Evolutionary conservation across 2,113 vertebrate species (phyloP).

Genomic region (Poecilia latipinna): DNA sequence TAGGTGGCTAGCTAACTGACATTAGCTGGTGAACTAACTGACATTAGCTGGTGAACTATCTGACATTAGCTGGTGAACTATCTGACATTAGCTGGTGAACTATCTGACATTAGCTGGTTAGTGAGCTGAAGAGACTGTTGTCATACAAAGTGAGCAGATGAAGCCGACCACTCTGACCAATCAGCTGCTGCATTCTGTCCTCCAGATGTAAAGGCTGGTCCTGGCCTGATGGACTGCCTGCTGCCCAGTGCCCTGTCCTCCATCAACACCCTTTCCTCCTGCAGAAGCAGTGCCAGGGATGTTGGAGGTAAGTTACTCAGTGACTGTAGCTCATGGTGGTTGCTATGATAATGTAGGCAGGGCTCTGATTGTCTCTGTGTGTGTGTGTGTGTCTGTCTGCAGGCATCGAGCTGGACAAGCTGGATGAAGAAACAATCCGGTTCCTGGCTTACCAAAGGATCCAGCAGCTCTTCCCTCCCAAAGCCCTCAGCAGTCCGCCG

Average conservation of each 20-base stretch:
- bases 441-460: conserved; percentile 96
- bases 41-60: no score
- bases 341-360: not conserved
- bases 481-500: conserved; percentile 80
- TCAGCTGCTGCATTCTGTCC: not conserved
- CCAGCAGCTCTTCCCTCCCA: conserved; percentile 92
- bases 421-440: conserved; percentile 93
- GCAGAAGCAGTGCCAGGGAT: conserved; percentile 85
- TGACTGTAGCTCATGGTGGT: not conserved
- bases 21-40: no score
- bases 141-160: no score
- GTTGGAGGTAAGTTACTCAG: conserved; percentile 81
- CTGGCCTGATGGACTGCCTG: conserved; percentile 82
- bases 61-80: no score
- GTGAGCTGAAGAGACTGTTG: no score
- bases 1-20: no score
- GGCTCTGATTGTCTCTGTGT: not conserved
- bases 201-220: conserved; percentile 87
- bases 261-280: conserved; percentile 84
- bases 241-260: conserved; percentile 82
- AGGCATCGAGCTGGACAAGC: conserved; percentile 93
- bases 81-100: no score
- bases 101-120: no score
- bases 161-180: no score
- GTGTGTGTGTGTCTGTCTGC: not conserved